Conservation (phyloP, 2,888 invertebrate genomes). For the Opisthograptis luteolata region DNA sequence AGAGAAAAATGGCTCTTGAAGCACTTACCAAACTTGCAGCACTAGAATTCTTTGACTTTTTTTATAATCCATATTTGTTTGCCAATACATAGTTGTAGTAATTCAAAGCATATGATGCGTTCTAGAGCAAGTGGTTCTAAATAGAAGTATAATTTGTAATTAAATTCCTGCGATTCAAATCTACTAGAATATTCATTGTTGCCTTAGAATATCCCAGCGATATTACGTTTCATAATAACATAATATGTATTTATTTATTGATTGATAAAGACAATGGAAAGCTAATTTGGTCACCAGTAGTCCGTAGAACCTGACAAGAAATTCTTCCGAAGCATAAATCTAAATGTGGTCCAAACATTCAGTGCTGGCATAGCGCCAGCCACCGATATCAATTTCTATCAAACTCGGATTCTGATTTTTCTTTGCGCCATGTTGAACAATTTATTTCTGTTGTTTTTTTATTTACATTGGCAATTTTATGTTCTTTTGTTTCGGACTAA, state of each 20-base stretch:
- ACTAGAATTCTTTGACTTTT: constrained; percentile 4
- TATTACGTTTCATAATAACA: no score
- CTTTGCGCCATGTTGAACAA: constrained; percentile 55
- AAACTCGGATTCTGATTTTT: constrained; percentile 57
- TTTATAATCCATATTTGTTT: neutral
- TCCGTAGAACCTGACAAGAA: constrained; percentile 45
- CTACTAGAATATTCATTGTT: no score
- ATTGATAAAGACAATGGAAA: constrained; percentile 21
- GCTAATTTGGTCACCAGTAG: constrained; percentile 23
- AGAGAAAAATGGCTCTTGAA: constrained; percentile 25
- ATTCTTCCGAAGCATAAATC: constrained; percentile 66
- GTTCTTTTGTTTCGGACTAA: constrained; percentile 26
- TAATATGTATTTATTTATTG: no score
- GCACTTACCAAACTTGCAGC: constrained; percentile 13
- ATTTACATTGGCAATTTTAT: constrained; percentile 30
- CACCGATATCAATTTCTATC: constrained; percentile 68
- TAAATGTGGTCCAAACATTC: constrained; percentile 70
- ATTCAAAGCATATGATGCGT: no score
- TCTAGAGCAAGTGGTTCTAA: no score
- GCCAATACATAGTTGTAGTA: neutral
- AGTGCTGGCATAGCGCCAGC: constrained; percentile 65
- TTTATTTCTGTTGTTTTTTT: constrained; percentile 46
- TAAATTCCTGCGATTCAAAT: no score
- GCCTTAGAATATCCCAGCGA: no score
- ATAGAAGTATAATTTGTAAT: no score